Conservation (phyloP, 2,797 vertebrate species). For the Microchirus variegatus region DNA sequence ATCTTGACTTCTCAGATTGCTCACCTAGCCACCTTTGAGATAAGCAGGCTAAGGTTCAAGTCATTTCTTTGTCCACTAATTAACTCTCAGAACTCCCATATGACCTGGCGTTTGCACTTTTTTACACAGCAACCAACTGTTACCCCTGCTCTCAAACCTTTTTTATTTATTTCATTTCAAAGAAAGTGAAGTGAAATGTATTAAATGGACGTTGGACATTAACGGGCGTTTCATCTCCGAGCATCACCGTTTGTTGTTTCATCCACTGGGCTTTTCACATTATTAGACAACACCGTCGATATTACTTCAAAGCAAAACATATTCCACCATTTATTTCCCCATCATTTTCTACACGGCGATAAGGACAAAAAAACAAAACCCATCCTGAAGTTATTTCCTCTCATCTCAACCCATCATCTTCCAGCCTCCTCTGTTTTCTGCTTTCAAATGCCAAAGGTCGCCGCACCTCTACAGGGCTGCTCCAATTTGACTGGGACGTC, state of each 20-base stretch:
- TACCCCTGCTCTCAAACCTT: constrained; percentile 3
- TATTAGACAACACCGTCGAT: constrained; percentile 42
- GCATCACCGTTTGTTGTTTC: constrained; percentile 23
- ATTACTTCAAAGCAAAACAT: constrained; percentile 63
- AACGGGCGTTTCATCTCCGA: constrained; percentile 15
- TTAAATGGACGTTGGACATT: no score
- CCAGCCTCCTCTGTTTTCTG: constrained; percentile 42
- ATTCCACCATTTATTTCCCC: constrained; percentile 38
- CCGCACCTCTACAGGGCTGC: constrained; percentile 35
- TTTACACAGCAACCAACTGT: background rate
- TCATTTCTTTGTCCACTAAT: constrained; percentile 52
- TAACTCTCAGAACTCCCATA: constrained; percentile 51
- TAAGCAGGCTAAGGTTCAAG: constrained; percentile 53
- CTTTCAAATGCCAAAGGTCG: constrained; percentile 64
- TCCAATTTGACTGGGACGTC: constrained; percentile 46
- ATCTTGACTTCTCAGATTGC: constrained; percentile 41
- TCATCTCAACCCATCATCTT: constrained; percentile 70
- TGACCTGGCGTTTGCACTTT: constrained; percentile 53
- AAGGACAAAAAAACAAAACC: constrained; percentile 54
- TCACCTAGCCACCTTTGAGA: constrained; percentile 38
- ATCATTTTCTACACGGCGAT: constrained; percentile 43
- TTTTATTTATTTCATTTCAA: constrained; percentile 18
- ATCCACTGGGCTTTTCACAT: constrained; percentile 31
- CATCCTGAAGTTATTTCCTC: constrained; percentile 54
- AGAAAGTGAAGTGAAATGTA: constrained; percentile 9